phyloP scores from a whole-genome alignment of 2,888 invertebrate genomes.

The Ceraclea dissimilis region DNA sequence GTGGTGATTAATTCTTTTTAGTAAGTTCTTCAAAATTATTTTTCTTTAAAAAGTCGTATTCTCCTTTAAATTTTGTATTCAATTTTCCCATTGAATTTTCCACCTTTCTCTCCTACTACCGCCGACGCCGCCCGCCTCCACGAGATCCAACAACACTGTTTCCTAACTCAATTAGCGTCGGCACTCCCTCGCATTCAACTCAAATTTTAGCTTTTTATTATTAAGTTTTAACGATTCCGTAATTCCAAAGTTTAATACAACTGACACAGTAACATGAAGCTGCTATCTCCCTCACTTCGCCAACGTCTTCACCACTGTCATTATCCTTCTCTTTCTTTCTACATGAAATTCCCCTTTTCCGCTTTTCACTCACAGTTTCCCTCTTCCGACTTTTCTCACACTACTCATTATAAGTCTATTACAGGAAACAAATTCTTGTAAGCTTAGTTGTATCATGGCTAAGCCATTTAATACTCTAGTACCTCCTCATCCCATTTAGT shows the following conservation, averaged over 20 bases:
- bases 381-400: slow-evolving; percentile 14
- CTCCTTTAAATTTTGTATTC: no score
- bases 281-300: slow-evolving; percentile 15
- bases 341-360: slow-evolving; percentile 13
- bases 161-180: slow-evolving; percentile 25
- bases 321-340: slow-evolving; percentile 7
- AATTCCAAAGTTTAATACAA: slow-evolving; percentile 26
- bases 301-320: no score
- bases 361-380: slow-evolving; percentile 19
- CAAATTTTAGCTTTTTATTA: slow-evolving; percentile 27
- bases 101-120: not conserved
- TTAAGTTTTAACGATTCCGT: slow-evolving; percentile 27
- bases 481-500: not conserved
- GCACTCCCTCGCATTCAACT: slow-evolving; percentile 15
- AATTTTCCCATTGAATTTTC: no score
- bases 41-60: no score
- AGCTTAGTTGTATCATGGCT: not conserved
- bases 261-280: slow-evolving; percentile 17
- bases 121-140: not conserved
- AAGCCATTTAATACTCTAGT: not conserved
- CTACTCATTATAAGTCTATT: slow-evolving; percentile 12
- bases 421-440: not conserved
- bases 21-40: no score
- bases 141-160: not conserved
- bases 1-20: no score